Conservation (phyloP, 2,113 vertebrate genomes). For the Thalassarche chlororhynchos region DNA sequence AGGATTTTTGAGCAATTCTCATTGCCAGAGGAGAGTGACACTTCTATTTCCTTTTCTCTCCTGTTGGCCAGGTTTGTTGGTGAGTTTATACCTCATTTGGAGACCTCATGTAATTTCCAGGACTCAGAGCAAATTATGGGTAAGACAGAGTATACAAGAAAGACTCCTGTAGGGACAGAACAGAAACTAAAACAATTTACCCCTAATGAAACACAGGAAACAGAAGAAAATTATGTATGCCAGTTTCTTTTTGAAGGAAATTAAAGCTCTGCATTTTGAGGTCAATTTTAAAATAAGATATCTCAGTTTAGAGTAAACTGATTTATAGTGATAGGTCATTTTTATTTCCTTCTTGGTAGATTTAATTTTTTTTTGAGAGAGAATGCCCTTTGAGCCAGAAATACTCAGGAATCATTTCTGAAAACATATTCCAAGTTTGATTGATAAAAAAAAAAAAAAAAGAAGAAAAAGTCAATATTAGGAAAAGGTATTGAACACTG, state of each 20-base stretch:
- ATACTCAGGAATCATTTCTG: not conserved
- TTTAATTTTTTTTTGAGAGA: not conserved
- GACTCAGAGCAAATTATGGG: not conserved
- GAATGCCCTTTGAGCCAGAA: not conserved
- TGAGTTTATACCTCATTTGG: not conserved
- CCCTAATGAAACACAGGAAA: not conserved
- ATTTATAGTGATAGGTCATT: not conserved
- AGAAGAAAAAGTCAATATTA: not conserved
- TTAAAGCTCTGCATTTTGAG: not conserved
- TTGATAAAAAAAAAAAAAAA: not conserved
- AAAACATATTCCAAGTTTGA: not conserved
- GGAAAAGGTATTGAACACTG: not conserved
- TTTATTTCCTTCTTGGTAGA: not conserved
- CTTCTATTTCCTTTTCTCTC: not conserved
- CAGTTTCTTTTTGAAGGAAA: not conserved
- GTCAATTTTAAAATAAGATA: not conserved
- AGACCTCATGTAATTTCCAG: not conserved
- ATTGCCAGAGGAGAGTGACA: not conserved
- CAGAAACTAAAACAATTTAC: not conserved
- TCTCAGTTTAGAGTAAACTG: not conserved
- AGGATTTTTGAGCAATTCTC: not conserved
- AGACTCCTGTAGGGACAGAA: not conserved
- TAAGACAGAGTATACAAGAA: not conserved
- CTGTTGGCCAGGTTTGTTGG: not conserved
- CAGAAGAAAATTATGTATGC: not conserved